Conservation (phyloP, 2,888 invertebrate genomes). For the Hirtodrosophila confusa region DNA sequence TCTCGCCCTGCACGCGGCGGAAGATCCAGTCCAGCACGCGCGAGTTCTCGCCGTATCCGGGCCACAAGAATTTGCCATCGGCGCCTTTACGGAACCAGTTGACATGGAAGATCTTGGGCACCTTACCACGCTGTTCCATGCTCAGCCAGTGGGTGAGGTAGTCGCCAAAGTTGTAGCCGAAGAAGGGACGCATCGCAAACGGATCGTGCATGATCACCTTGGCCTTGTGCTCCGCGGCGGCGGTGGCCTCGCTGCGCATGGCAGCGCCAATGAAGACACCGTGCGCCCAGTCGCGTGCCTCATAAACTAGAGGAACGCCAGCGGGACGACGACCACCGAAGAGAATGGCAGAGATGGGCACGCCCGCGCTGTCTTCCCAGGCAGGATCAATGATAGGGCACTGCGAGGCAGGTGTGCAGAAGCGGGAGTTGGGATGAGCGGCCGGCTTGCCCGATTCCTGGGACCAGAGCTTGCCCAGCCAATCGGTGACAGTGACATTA, state of each 20-base stretch:
- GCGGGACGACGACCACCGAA: conserved; percentile 97
- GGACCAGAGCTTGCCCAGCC: conserved; percentile 92
- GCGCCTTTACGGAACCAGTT: conserved; percentile 98
- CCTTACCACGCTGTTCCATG: conserved; percentile 88
- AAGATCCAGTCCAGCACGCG: conserved; percentile 98
- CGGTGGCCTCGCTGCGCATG: conserved; percentile 98
- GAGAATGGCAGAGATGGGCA: conserved; percentile 97
- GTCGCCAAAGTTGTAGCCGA: conserved; percentile 99
- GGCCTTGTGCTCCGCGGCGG: conserved; percentile 97
- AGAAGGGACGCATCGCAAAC: conserved; percentile 99
- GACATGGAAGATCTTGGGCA: conserved; percentile 98
- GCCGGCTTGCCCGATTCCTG: conserved; percentile 88
- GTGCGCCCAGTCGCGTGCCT: conserved; percentile 96
- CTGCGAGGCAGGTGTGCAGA: conserved; percentile 96
- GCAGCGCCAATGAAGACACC: conserved; percentile 97
- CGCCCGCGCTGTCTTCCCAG: conserved; percentile 97
- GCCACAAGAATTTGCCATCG: conserved; percentile 97
- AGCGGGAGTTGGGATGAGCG: conserved; percentile 98
- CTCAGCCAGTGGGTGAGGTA: conserved; percentile 97
- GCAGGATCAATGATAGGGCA: conserved; percentile 97
- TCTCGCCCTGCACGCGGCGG: conserved; percentile 91
- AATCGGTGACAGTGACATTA: conserved; percentile 89
- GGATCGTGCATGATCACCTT: conserved; percentile 98
- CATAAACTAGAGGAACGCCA: conserved; percentile 97
- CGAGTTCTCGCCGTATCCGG: conserved; percentile 98